A percentile compares a stretch with the other conserved stretches of the same genome.
Evolutionary conservation across 2,797 vertebrate genomes (phyloP).

Genomic region (Lepidocolaptes lacrymiger): DNA sequence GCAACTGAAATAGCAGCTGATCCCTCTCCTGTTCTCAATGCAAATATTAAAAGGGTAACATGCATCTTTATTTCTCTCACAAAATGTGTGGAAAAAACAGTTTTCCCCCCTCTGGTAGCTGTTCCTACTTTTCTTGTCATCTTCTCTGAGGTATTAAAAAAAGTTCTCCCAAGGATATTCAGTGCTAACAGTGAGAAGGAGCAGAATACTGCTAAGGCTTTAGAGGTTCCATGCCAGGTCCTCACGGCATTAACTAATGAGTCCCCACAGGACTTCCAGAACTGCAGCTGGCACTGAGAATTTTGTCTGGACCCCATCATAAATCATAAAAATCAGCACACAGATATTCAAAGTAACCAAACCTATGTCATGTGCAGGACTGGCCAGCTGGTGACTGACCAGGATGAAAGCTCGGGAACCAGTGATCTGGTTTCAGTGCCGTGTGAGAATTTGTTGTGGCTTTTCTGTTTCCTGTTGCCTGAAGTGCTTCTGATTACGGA

Average conservation of each 20-base stretch:
- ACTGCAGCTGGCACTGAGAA: not conserved
- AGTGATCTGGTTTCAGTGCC: not conserved
- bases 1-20: not conserved
- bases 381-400: not conserved
- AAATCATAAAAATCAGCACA: not conserved
- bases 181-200: not conserved
- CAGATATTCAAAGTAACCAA: not conserved
- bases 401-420: not conserved
- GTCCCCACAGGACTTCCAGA: not conserved
- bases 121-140: not conserved
- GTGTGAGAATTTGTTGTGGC: not conserved
- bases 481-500: not conserved
- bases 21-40: not conserved
- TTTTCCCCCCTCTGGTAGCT: not conserved
- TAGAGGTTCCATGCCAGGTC: not conserved
- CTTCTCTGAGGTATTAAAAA: not conserved
- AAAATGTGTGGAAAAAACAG: not conserved
- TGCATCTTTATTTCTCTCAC: slow-evolving; percentile 4
- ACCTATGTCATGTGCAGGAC: not conserved
- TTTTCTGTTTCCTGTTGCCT: not conserved
- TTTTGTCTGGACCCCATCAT: not conserved
- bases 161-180: not conserved
- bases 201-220: not conserved
- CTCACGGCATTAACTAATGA: not conserved
- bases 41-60: slow-evolving; percentile 30